These are phyloP conservation scores for Oceanites oceanicus DNA, from an alignment of 2,113 vertebrate genomes.

Conservation along the genomic window DNA sequence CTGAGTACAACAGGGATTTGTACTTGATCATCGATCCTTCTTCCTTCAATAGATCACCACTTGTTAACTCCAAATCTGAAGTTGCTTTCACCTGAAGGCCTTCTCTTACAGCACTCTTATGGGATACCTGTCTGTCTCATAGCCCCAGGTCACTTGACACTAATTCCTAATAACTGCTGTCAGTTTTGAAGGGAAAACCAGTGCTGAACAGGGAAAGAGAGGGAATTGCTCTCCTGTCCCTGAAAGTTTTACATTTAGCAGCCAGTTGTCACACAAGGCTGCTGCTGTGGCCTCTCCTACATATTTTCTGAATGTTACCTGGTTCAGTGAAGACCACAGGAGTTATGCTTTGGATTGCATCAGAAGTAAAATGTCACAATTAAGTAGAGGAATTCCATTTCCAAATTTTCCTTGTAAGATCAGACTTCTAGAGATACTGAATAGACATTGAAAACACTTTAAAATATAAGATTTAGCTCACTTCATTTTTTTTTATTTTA, in stretches of 20 bases:
- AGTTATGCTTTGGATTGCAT: background rate
- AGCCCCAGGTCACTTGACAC: background rate
- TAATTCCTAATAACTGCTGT: background rate
- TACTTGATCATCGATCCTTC: background rate
- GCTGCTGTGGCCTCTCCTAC: background rate
- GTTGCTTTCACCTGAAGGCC: background rate
- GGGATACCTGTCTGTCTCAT: background rate
- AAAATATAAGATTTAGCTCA: background rate
- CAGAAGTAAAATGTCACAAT: background rate
- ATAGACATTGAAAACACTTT: background rate
- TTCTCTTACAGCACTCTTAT: background rate
- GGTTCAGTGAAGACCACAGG: background rate
- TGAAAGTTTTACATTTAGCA: background rate
- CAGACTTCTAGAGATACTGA: background rate
- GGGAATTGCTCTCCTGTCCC: background rate
- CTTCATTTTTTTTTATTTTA: background rate
- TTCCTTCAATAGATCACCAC: background rate
- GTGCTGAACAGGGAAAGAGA: background rate
- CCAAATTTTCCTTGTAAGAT: background rate
- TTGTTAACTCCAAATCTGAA: background rate
- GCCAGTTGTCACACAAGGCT: background rate
- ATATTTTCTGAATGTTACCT: background rate
- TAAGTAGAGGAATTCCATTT: background rate
- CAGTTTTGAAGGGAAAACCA: background rate
- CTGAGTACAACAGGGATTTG: background rate